Conservation (phyloP, 2,888 invertebrate genomes). For the Reticulitermes lucifugus region DNA sequence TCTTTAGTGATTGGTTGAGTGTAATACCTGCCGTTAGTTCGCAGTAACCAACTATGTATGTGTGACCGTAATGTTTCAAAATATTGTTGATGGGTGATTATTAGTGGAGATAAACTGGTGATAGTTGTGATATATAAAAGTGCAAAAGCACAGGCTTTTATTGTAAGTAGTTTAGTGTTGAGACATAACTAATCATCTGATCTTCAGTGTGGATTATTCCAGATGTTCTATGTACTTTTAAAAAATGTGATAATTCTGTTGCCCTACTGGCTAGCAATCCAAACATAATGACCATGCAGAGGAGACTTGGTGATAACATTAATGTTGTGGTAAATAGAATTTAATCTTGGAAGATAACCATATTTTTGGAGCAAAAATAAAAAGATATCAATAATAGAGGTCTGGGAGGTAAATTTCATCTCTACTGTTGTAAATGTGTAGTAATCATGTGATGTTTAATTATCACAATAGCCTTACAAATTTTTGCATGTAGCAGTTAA, state of each 20-base stretch:
- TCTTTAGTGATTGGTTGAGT: conserved; percentile 24
- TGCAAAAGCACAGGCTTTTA: conserved; percentile 43
- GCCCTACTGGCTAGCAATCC: conserved; percentile 37
- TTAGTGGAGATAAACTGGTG: conserved; percentile 37
- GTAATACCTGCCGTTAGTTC: not conserved
- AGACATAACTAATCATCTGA: conserved; percentile 26
- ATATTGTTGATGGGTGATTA: conserved; percentile 28
- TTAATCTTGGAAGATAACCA: conserved; percentile 46
- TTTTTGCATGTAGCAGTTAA: conserved; percentile 11
- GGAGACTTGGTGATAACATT: conserved; percentile 40
- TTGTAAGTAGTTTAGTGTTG: conserved; percentile 28
- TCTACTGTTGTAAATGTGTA: conserved; percentile 8
- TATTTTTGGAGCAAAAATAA: conserved; percentile 52
- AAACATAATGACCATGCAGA: conserved; percentile 35
- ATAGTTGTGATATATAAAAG: conserved; percentile 46
- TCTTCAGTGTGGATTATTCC: conserved; percentile 35
- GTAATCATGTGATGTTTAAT: conserved; percentile 18
- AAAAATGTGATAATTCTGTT: not conserved
- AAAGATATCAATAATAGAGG: conserved; percentile 21
- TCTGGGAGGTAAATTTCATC: not conserved
- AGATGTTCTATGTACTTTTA: conserved; percentile 33
- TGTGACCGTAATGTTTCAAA: conserved; percentile 10
- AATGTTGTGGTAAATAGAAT: conserved; percentile 38
- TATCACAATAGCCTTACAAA: conserved; percentile 28
- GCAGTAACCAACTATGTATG: not conserved